A percentile compares a stretch with the other conserved stretches of the same genome.
These are phyloP conservation scores for Barypeithes pellucidus DNA, from an alignment of 2,888 invertebrate genomes.

Conservation along the genomic window DNA sequence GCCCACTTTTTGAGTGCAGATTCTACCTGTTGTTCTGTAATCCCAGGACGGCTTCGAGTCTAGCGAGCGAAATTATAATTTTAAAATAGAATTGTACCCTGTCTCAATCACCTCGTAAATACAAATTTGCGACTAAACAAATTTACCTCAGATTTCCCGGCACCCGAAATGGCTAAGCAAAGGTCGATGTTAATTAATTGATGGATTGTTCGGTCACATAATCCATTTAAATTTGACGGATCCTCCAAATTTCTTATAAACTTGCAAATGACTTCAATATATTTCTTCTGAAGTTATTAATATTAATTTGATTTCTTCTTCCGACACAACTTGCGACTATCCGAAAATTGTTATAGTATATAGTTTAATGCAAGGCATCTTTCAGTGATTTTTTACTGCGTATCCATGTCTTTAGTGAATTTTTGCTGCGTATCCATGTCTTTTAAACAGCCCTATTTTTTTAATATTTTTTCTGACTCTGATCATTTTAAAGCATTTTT, in stretches of 20 bases:
- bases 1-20: no score
- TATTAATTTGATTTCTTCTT: not conserved
- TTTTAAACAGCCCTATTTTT: no score
- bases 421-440: no score
- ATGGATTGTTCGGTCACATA: conserved; percentile 7
- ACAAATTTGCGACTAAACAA: not conserved
- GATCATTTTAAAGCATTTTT: no score
- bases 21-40: no score
- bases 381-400: no score
- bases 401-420: no score
- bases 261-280: not conserved
- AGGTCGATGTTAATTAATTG: conserved; percentile 3
- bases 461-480: no score
- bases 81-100: not conserved
- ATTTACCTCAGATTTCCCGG: not conserved
- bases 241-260: not conserved
- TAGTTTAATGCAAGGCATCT: no score
- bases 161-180: not conserved
- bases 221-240: conserved; percentile 5
- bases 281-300: not conserved
- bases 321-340: not conserved
- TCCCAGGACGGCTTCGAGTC: no score
- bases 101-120: conserved; percentile 1
- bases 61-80: not conserved
- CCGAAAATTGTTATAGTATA: no score